Conservation (phyloP, 2,888 invertebrate genomes). For the Leptopilina myrica region DNA sequence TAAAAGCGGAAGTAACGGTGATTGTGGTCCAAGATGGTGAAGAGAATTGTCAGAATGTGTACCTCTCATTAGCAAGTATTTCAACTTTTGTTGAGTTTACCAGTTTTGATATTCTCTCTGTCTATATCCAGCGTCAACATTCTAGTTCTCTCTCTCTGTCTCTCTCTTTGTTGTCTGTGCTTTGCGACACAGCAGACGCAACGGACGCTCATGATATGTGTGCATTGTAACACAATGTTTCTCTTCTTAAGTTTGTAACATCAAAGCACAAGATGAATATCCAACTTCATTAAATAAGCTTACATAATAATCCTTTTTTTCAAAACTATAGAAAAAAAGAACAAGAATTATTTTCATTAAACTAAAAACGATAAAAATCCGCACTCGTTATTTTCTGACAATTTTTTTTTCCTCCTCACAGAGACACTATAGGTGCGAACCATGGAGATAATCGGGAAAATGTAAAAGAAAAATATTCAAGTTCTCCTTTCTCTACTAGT, state of each 20-base stretch:
- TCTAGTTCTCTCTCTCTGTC: not conserved
- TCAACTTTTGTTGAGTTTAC: conserved; percentile 68
- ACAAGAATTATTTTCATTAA: not conserved
- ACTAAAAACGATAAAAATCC: conserved; percentile 37
- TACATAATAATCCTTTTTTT: not conserved
- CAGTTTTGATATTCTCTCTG: conserved; percentile 43
- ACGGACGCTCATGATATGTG: conserved; percentile 17
- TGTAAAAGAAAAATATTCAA: conserved; percentile 33
- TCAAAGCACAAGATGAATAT: conserved; percentile 18
- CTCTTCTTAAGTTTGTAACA: conserved; percentile 9
- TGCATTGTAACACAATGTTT: conserved; percentile 1
- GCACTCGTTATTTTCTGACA: conserved; percentile 42
- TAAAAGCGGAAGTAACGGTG: conserved; percentile 5
- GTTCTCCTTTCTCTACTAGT: not conserved
- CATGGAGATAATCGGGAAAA: conserved; percentile 28
- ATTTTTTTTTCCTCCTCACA: conserved; percentile 32
- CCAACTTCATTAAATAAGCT: not conserved
- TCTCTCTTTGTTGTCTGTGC: not conserved
- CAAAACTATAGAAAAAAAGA: not conserved
- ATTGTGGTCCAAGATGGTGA: conserved; percentile 24
- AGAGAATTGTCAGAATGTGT: conserved; percentile 58
- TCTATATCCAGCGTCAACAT: not conserved
- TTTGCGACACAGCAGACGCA: not conserved
- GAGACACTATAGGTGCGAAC: not conserved
- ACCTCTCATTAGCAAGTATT: conserved; percentile 72